phyloP scores from a whole-genome alignment of 2,888 invertebrate genomes.

The Cantharis nigra region DNA sequence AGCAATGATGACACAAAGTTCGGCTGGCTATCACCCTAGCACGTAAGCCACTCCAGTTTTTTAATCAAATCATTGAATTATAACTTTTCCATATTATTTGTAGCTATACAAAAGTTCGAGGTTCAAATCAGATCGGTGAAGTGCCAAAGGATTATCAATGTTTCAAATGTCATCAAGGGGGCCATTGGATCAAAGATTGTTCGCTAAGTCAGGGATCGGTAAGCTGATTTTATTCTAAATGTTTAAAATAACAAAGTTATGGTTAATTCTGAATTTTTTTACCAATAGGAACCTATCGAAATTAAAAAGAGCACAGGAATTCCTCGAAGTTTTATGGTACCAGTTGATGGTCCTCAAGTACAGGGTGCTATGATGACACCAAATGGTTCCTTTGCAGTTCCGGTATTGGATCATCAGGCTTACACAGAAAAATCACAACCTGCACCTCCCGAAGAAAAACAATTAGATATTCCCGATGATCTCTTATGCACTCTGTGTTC shows the following conservation, averaged over 20 bases:
- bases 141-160: conserved; percentile 93
- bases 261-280: background rate
- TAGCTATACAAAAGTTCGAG: conserved; percentile 88
- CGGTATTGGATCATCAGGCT: conserved; percentile 85
- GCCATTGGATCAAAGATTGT: conserved; percentile 98
- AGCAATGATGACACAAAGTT: conserved; percentile 97
- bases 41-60: conserved; percentile 69
- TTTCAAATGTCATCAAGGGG: conserved; percentile 91
- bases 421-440: conserved; percentile 65
- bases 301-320: conserved; percentile 96
- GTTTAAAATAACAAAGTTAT: background rate
- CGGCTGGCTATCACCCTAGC: conserved; percentile 95
- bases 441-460: conserved; percentile 62
- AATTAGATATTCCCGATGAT: conserved; percentile 86
- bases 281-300: conserved; percentile 66
- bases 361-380: conserved; percentile 92
- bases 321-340: conserved; percentile 93
- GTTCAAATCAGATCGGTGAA: conserved; percentile 85
- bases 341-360: conserved; percentile 85
- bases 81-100: background rate
- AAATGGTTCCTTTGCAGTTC: conserved; percentile 85
- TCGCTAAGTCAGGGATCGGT: conserved; percentile 69
- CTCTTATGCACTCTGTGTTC: conserved; percentile 90
- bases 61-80: background rate
- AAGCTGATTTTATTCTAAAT: conserved; percentile 35